These are phyloP conservation scores for Papilio elwesi DNA, from an alignment of 2,888 invertebrate species.

Conservation along the genomic window DNA sequence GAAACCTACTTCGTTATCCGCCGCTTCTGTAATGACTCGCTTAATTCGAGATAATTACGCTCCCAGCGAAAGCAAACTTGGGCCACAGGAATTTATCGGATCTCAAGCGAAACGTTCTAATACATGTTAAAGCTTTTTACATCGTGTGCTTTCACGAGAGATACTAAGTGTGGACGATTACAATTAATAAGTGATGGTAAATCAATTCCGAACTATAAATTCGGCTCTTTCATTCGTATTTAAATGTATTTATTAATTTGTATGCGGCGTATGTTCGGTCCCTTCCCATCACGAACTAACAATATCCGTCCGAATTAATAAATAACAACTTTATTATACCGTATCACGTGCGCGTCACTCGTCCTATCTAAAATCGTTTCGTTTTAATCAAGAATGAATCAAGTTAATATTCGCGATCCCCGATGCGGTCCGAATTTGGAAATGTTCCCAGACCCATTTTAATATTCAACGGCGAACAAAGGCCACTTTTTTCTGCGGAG, in stretches of 20 bases:
- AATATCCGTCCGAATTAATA: constrained; percentile 78
- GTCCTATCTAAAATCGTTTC: constrained; percentile 77
- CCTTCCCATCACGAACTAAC: constrained; percentile 79
- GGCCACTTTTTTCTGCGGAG: constrained; percentile 66
- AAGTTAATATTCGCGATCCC: constrained; percentile 65
- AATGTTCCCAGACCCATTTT: constrained; percentile 60
- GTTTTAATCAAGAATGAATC: constrained; percentile 76
- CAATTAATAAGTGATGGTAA: constrained; percentile 63
- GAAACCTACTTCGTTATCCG: constrained; percentile 72
- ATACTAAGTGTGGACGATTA: constrained; percentile 61
- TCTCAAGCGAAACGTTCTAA: constrained; percentile 49
- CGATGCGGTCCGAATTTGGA: constrained; percentile 48
- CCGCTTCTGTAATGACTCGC: constrained; percentile 73
- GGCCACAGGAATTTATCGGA: constrained; percentile 68
- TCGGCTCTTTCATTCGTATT: constrained; percentile 69
- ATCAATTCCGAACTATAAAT: constrained; percentile 61
- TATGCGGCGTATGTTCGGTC: constrained; percentile 67
- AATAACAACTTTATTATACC: constrained; percentile 70
- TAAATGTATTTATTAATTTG: constrained; percentile 69
- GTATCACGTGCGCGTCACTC: constrained; percentile 74
- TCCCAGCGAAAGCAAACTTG: constrained; percentile 69
- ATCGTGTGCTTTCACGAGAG: constrained; percentile 57
- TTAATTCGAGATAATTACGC: constrained; percentile 80
- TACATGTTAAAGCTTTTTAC: constrained; percentile 45
- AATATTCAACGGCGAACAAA: constrained; percentile 72